Percentiles rank a stretch among this genome's conserved stretches.
phyloP scores from a whole-genome alignment of 2,888 invertebrate genomes.

The Lasioglossum morio region DNA sequence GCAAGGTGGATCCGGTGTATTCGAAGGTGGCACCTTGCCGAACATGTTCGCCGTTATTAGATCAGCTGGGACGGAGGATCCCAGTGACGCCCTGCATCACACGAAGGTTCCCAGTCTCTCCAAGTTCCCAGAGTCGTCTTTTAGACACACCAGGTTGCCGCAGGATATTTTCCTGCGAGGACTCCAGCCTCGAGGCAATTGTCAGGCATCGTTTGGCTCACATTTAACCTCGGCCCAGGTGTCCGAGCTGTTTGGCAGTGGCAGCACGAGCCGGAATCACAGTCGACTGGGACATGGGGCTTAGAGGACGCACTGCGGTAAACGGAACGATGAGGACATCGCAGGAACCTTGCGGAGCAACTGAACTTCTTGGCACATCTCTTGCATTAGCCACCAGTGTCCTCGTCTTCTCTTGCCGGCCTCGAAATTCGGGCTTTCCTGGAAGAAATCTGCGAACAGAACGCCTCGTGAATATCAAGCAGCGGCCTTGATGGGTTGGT shows the following conservation, averaged over 20 bases:
- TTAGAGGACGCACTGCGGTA: slow-evolving; percentile 59
- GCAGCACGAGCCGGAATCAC: slow-evolving; percentile 52
- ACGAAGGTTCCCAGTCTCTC: slow-evolving; percentile 19
- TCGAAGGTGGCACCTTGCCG: slow-evolving; percentile 79
- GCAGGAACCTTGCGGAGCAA: slow-evolving; percentile 49
- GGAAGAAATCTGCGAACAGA: slow-evolving; percentile 40
- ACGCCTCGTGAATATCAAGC: not conserved
- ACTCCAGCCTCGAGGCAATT: not conserved
- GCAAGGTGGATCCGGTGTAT: slow-evolving; percentile 75
- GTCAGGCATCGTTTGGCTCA: slow-evolving; percentile 35
- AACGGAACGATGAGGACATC: slow-evolving; percentile 39
- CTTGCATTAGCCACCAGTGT: not conserved
- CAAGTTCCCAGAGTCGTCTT: not conserved
- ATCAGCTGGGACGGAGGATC: slow-evolving; percentile 31
- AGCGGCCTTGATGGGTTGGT: not conserved
- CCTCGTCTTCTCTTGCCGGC: slow-evolving; percentile 24
- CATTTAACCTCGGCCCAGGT: not conserved
- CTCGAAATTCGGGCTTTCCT: slow-evolving; percentile 31
- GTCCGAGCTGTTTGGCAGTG: slow-evolving; percentile 64
- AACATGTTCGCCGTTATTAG: slow-evolving; percentile 76
- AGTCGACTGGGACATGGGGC: slow-evolving; percentile 41
- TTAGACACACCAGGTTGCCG: not conserved
- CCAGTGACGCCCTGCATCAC: slow-evolving; percentile 50
- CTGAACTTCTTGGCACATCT: slow-evolving; percentile 61
- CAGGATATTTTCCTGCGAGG: not conserved